Evolutionary conservation across 2,888 invertebrate species (phyloP).

Genomic region (Euplexia lucipara): DNA sequence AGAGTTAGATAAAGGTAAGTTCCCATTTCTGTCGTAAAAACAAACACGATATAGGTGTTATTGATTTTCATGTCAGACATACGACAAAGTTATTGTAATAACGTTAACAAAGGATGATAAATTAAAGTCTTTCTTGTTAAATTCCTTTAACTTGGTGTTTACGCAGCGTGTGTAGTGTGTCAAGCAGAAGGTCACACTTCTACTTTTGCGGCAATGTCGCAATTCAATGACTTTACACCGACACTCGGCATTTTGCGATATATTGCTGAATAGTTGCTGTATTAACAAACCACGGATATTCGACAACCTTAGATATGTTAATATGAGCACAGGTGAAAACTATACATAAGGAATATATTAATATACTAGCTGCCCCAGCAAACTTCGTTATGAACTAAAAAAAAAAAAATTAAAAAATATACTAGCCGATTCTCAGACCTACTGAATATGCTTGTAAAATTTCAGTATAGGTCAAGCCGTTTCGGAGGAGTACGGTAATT

Average conservation of each 20-base stretch:
- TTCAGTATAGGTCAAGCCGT: too few relatives aligned
- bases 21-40: slow-evolving; percentile 21
- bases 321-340: too few relatives aligned
- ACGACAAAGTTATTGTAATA: too few relatives aligned
- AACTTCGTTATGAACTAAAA: too few relatives aligned
- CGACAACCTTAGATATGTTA: too few relatives aligned
- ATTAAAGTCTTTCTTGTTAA: slow-evolving; percentile 47
- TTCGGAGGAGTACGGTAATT: too few relatives aligned
- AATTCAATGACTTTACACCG: slow-evolving; percentile 12
- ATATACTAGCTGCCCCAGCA: too few relatives aligned
- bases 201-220: slow-evolving; percentile 41
- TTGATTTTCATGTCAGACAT: slow-evolving; percentile 22
- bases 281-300: too few relatives aligned
- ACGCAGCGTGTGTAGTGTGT: slow-evolving; percentile 47
- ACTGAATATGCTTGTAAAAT: too few relatives aligned
- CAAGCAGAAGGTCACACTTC: slow-evolving; percentile 31
- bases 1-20: slow-evolving; percentile 40
- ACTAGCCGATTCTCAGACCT: too few relatives aligned
- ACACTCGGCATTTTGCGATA: slow-evolving; percentile 4
- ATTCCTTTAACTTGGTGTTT: slow-evolving; percentile 42
- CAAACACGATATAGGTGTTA: slow-evolving; percentile 3
- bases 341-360: too few relatives aligned
- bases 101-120: slow-evolving; percentile 45
- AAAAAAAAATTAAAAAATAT: too few relatives aligned
- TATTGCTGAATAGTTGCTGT: slow-evolving; percentile 4